Percentiles rank a stretch among this genome's conserved stretches.
These are phyloP conservation scores for Ericerus pela DNA, from an alignment of 1,140 invertebrate species.

Conservation along the genomic window DNA sequence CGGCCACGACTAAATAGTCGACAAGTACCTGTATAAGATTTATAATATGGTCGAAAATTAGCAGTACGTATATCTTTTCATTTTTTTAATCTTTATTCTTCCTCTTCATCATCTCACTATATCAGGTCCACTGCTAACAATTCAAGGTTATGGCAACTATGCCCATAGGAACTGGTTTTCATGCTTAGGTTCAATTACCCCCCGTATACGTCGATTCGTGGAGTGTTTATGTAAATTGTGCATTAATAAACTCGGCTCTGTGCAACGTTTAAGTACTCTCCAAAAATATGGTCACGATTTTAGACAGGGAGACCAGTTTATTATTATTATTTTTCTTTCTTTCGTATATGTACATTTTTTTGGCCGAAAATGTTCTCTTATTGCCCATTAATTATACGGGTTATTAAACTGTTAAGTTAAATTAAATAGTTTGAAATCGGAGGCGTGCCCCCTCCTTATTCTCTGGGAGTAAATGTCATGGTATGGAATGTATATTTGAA, in stretches of 20 bases:
- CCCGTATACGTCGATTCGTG: slow-evolving; percentile 8
- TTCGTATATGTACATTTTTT: no score
- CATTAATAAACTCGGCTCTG: slow-evolving; percentile 7
- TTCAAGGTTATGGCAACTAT: slow-evolving; percentile 10
- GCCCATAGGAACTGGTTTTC: slow-evolving; percentile 5
- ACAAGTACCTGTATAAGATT: slow-evolving; percentile 1
- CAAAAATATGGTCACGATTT: slow-evolving; percentile 11
- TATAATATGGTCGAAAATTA: slow-evolving; percentile 10
- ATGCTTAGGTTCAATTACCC: slow-evolving; percentile 11
- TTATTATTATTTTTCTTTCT: slow-evolving; percentile 10
- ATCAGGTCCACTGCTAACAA: neutral
- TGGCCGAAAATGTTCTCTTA: slow-evolving; percentile 10
- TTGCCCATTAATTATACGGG: slow-evolving; percentile 11
- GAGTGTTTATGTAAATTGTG: slow-evolving; percentile 12
- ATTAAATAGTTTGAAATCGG: slow-evolving; percentile 9
- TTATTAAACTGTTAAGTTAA: slow-evolving; percentile 12
- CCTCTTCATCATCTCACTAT: no score
- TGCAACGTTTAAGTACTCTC: slow-evolving; percentile 9
- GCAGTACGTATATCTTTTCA: slow-evolving; percentile 1
- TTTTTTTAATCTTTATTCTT: no score
- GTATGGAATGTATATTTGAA: no score
- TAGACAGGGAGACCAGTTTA: slow-evolving; percentile 3
- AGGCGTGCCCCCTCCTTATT: slow-evolving; percentile 1
- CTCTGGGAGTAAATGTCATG: no score
- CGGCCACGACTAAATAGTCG: neutral